A percentile compares a stretch with the other conserved stretches of the same genome.
Evolutionary conservation across 35 echinoderm and acorn worm species (phyloP).

Genomic region (Anneissia japonica): DNA sequence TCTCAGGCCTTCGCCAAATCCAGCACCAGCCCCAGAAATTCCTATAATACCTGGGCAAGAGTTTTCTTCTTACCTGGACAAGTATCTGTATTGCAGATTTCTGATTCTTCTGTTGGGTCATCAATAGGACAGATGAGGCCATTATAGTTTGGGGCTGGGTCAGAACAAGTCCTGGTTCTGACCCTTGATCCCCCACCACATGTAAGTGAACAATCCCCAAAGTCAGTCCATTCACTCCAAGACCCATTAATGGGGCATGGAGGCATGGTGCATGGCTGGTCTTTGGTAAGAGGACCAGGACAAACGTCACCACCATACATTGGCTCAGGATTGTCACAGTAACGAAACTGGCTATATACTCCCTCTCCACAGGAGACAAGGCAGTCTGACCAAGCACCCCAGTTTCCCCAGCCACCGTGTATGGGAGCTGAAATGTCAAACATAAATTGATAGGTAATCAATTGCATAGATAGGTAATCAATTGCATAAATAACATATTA

Average conservation of each 20-base stretch:
- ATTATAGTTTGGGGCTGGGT: slow-evolving; percentile 7
- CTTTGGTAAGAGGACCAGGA: not conserved
- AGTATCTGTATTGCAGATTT: not conserved
- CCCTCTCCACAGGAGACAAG: not conserved
- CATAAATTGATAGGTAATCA: no score
- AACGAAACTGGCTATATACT: not conserved
- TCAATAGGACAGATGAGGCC: not conserved
- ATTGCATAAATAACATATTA: no score
- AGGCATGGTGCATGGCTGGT: not conserved
- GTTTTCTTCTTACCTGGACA: not conserved
- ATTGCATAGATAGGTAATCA: no score
- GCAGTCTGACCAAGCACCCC: not conserved
- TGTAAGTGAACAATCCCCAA: not conserved
- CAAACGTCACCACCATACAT: not conserved
- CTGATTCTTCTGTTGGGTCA: not conserved
- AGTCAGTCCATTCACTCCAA: not conserved
- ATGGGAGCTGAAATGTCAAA: not conserved
- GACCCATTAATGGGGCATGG: not conserved
- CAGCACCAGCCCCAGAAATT: no score
- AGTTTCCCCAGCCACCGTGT: not conserved
- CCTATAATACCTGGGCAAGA: no score
- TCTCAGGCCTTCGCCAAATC: no score
- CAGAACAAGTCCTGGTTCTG: not conserved
- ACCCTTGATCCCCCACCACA: not conserved
- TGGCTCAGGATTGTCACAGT: not conserved